Evolutionary conservation across 2,113 vertebrate genomes (phyloP), one percentile per base, ranked within the genome.

Genomic region (Psephotus haematonotus): DNA sequence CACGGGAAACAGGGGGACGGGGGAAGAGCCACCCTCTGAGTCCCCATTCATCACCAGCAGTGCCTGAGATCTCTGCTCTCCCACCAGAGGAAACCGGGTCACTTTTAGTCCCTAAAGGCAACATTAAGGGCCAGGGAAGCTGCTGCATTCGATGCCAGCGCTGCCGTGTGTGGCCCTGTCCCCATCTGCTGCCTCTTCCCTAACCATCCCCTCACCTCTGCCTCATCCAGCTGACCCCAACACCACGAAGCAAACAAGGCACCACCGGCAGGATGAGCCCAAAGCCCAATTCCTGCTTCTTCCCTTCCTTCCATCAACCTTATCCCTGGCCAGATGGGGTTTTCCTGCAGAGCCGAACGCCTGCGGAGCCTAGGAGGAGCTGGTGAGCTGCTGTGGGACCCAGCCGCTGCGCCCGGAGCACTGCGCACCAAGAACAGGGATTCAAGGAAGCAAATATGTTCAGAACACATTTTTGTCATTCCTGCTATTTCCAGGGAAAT

Each of bases 21-120:
- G 39, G 5, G 3, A 4, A 24, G n/a, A 49, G 22, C 59, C 8
- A 43, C 82, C n/a, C 57, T 15, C 39, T 3, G 46, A 7, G 13
- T 29, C 35, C 31, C 44, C 20, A 2, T 10, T 9, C 6, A 1
- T 19, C 50, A 19, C 41, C 13, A 15, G 47, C 29, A 16, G 9
- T 18, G 46, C 4, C 59, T 25, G 76, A 17, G 33, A 35, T 16
- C 57, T 35, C 57, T 35, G 33, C 33, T 14, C 52, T 2, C 20
- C 5, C 2, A 2, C 0, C 55, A 2, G 13, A 4, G 35, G 6
- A 18, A 63, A 25, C 0, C 0, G 17, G 31, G 17, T 5, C 33
- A 0, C 17, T 44, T 24, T 9, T 1, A n/a, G n/a, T 5, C 60
- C 31, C 86, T 3, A 1, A 18, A n/a, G 35, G 49, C 5, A 2